Evolutionary conservation across 2,797 vertebrate species (phyloP).

Genomic region (Florisuga fusca): DNA sequence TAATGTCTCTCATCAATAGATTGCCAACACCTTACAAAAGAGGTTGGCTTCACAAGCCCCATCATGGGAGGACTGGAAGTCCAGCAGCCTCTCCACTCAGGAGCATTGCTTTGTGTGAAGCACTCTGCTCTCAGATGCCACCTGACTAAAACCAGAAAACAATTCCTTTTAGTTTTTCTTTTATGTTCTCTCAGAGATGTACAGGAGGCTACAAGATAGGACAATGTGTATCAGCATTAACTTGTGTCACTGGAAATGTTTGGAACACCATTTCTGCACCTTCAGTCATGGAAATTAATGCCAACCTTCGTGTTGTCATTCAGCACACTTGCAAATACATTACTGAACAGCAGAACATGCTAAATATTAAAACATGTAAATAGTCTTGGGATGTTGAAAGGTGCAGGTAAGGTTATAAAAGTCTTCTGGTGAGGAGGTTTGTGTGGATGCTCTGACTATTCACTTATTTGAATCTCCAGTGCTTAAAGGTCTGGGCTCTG

Average conservation of each 20-base stretch:
- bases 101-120: neutral
- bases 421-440: neutral
- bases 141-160: neutral
- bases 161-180: neutral
- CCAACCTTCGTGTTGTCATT: neutral
- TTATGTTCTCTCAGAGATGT: neutral
- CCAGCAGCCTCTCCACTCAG: neutral
- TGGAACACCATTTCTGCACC: neutral
- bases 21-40: neutral
- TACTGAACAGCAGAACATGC: neutral
- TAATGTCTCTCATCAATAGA: neutral
- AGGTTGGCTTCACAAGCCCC: neutral
- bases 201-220: neutral
- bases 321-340: neutral
- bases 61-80: neutral
- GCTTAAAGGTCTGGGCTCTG: neutral
- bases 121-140: neutral
- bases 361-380: neutral
- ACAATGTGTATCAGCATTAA: neutral
- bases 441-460: neutral
- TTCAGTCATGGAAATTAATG: neutral
- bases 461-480: neutral
- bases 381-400: neutral
- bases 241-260: neutral
- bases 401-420: neutral